phyloP scores from a whole-genome alignment of 2,797 vertebrate genomes.

The Typhlichthys subterraneus region DNA sequence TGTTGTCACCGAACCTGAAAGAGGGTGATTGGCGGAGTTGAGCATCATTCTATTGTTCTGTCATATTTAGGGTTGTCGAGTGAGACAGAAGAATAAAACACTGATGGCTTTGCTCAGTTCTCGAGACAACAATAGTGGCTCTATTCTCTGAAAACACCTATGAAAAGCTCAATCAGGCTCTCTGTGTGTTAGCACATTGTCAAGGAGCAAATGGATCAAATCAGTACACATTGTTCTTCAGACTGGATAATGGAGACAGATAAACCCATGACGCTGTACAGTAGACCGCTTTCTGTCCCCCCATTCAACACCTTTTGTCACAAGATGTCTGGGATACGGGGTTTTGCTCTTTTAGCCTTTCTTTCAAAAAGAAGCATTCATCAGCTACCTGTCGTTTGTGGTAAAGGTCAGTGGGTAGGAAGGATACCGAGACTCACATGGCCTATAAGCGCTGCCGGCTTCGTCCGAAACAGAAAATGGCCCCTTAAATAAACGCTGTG shows the following conservation, averaged over 20 bases:
- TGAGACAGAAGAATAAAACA: conserved; percentile 34
- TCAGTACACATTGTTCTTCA: conserved; percentile 77
- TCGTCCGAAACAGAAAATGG: conserved; percentile 34
- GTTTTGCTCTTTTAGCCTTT: conserved; percentile 17
- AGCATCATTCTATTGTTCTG: conserved; percentile 64
- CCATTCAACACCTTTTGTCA: conserved; percentile 34
- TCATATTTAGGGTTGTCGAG: conserved; percentile 58
- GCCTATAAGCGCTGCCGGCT: conserved; percentile 47
- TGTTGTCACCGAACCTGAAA: conserved; percentile 42
- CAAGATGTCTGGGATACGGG: conserved; percentile 16
- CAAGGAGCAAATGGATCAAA: conserved; percentile 70
- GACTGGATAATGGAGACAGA: conserved; percentile 55
- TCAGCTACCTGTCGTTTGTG: conserved; percentile 30
- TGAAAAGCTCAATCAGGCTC: conserved; percentile 71
- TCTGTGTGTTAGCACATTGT: conserved; percentile 72
- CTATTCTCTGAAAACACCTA: conserved; percentile 57
- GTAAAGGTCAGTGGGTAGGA: conserved; percentile 41
- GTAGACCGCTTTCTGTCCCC: conserved; percentile 5
- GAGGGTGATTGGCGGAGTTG: conserved; percentile 48
- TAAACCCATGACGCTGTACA: conserved; percentile 25
- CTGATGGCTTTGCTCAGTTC: conserved; percentile 52
- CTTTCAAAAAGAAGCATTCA: conserved; percentile 29
- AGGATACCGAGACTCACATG: conserved; percentile 26
- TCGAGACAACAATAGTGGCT: conserved; percentile 57
- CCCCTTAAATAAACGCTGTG: conserved; percentile 66